Evolutionary conservation across 1,140 invertebrate species (phyloP), one percentile per base, ranked within the genome.

Genomic region (Hetaerina americana): DNA sequence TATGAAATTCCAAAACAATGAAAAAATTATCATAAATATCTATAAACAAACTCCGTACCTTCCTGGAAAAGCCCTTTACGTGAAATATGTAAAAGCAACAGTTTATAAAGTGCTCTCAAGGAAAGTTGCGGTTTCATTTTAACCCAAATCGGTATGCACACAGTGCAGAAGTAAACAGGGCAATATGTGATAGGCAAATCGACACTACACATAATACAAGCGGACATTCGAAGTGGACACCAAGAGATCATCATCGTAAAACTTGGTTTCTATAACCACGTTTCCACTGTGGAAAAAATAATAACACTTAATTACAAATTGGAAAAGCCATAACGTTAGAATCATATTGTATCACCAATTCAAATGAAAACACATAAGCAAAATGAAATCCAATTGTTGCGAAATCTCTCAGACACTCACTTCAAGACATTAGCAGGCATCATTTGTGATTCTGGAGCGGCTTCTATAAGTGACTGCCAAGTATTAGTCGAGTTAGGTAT

Each of bases 401-500:
- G 66, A 26, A 25, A 70, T 26, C 29, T 71, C 18, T 70, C 24
- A 69, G 25, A 74, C 5, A 80, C 82, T 83, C 86, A 94, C 92
- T 96, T 99, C 75, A 99, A 85, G 74, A 99, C 88, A 83, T 94
- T 95, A 0, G 97, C 96, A 66, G 98, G 97, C 94, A 99, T 98
- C 97, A 99, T 99, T 84, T 99, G 95, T 73, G 93, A 97, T 82
- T 99, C 97, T 2, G 97, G 97, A 0, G 98, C 97, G 40, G 97
- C 96, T 84, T 99, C 95, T 76, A 99, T 97, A 24, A 96, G 85
- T 72, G 93, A 97, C 81, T 99, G 96, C 98, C 98, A 99, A 5
- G 97, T 99, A 82, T 99, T 99, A 66, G 96, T 99, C 24, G 97
- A 99, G 77, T 96, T 96, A 24, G 96, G 94, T 78, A 99, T 98